Percentiles rank a stretch among this genome's conserved stretches.
Conservation (phyloP, 2,888 invertebrate species). For the Epinotia nisella region DNA sequence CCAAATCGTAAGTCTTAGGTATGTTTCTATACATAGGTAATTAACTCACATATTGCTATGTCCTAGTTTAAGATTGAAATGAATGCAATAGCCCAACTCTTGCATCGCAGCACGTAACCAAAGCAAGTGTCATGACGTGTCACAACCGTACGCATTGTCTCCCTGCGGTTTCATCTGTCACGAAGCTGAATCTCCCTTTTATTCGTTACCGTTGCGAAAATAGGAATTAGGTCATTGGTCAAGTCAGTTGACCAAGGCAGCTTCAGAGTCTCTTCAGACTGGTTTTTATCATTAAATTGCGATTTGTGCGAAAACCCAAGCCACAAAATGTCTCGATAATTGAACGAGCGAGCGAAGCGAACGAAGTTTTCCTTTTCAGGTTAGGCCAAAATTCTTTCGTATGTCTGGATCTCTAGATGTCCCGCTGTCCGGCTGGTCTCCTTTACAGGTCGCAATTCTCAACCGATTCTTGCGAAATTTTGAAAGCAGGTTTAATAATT, state of each 20-base stretch:
- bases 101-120: background rate
- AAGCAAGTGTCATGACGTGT: conserved; percentile 17
- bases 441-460: too few relatives aligned
- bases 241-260: background rate
- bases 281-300: too few relatives aligned
- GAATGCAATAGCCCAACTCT: conserved; percentile 14
- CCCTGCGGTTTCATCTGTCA: background rate
- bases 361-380: too few relatives aligned
- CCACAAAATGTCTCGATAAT: too few relatives aligned
- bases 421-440: too few relatives aligned
- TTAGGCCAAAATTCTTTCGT: too few relatives aligned
- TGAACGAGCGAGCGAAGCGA: too few relatives aligned
- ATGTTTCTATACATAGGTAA: background rate
- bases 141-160: conserved; percentile 8
- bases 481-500: too few relatives aligned
- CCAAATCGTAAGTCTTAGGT: too few relatives aligned
- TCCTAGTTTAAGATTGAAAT: background rate
- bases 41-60: background rate
- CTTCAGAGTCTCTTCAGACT: too few relatives aligned
- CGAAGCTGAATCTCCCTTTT: conserved; percentile 15
- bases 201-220: conserved; percentile 10
- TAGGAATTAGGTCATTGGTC: background rate
- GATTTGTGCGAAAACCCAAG: background rate
- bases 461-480: too few relatives aligned
- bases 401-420: too few relatives aligned